Base-by-base conservation (phyloP, 2,888 invertebrate genomes). In the Coecobrya sp. region DNA sequence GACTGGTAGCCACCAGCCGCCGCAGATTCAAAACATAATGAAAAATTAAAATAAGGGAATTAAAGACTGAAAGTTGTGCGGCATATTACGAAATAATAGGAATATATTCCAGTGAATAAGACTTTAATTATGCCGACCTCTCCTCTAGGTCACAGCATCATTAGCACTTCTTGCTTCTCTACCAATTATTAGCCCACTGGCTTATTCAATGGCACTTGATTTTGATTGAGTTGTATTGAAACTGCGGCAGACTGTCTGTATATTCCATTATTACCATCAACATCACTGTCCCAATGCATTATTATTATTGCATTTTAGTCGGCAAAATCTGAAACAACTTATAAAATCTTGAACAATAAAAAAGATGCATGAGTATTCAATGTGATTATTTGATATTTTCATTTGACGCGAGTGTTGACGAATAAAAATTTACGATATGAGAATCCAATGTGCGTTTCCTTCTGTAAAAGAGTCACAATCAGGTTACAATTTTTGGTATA, bases 321-420 rank as follows among this genome's bases (percentile, higher is more conserved):
- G 36, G 36, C 19, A 36, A 70, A n/a, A 16, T 70, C 36, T 70
- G n/a, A 30, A 70, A n/a, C 70, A 70, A 70, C 70, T 30, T 62
- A n/a, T 13, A 70, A 36, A 70, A 70, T 70, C 36, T 36, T 70
- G 70, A 36, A 36, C 70, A 36, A 70, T 65, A 22, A 87, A 8
- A 79, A 87, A 49, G 62, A 62, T 19, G n/a, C 55, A 65, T 0
- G 30, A 59, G 11, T 19, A 82, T 59, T 82, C 30, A 36, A 59
- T n/a, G n/a, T n/a, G n/a, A n/a, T n/a, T n/a, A 62, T 22, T 22
- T 19, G 81, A 84, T 82, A 62, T 82, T 55, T 36, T 82, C 62
- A 81, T 85, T 85, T 8, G n/a, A 19, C 36, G 19, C 4, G 62
- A 84, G 11, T 7, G n/a, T 76, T 49, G 52, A 55, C 55, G 36